Percentiles rank a stretch among this genome's conserved stretches.
phyloP scores from a whole-genome alignment of 2,113 vertebrate species.

The Pangasianodon gigas region DNA sequence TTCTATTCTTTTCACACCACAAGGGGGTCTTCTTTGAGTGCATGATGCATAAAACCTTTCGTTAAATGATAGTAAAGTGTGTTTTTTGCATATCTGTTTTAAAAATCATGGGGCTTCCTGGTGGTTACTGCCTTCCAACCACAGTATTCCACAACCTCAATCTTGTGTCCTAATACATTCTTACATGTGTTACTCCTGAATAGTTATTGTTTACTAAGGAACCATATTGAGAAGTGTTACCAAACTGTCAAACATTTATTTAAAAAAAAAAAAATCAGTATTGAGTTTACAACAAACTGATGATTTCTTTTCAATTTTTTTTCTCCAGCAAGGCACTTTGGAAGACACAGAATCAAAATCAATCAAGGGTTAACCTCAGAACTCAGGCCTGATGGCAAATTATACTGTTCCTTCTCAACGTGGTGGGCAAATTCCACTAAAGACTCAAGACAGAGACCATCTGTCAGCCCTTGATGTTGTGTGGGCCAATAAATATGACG shows the following conservation, averaged over 20 bases:
- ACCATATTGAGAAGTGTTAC: not conserved
- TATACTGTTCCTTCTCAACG: slow-evolving; percentile 9
- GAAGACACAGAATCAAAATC: not conserved
- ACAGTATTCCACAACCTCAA: not conserved
- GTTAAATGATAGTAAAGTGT: not conserved
- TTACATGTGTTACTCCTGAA: not conserved
- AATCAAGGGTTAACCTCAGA: not conserved
- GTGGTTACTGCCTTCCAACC: not conserved
- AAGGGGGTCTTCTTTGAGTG: not conserved
- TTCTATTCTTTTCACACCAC: not conserved
- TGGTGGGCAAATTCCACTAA: not conserved
- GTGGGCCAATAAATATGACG: slow-evolving; percentile 32
- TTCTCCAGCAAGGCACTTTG: slow-evolving; percentile 3
- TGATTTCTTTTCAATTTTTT: not conserved
- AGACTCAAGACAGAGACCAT: not conserved
- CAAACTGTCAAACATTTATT: not conserved
- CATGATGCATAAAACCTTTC: not conserved
- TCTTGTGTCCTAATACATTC: not conserved
- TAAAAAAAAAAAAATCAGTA: too few species aligned
- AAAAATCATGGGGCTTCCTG: not conserved
- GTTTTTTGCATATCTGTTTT: not conserved
- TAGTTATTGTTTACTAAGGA: not conserved
- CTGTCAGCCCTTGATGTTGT: slow-evolving; percentile 36
- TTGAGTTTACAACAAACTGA: not conserved
- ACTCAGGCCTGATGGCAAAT: slow-evolving; percentile 4